These are phyloP conservation scores for Capra hircus DNA, from an alignment of 2,113 vertebrate genomes.

Conservation along the genomic window DNA sequence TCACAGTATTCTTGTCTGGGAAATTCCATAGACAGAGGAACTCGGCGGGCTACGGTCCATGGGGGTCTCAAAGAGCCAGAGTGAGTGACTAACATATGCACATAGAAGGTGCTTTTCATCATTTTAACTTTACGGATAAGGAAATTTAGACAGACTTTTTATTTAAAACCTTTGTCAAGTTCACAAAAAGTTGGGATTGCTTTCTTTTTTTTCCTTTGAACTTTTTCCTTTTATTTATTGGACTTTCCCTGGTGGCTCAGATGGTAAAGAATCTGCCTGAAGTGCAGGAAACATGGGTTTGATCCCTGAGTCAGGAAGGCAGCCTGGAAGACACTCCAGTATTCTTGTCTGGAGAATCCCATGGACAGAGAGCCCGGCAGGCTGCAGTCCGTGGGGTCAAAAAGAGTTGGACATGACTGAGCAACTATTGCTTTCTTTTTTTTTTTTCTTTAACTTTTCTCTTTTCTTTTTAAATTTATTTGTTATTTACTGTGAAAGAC, in stretches of 20 bases:
- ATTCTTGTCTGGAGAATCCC: not conserved
- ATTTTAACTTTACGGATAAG: conserved; percentile 10
- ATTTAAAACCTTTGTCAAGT: not conserved
- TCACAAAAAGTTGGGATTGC: not conserved
- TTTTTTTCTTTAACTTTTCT: not conserved
- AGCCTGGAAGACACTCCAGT: not conserved
- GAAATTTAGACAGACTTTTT: not conserved
- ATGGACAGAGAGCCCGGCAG: not conserved
- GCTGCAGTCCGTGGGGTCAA: not conserved
- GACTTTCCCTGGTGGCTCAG: not conserved
- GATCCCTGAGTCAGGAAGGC: not conserved
- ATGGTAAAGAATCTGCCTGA: not conserved
- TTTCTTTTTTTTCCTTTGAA: not conserved
- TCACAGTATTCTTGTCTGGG: not conserved
- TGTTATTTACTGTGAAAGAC: not conserved
- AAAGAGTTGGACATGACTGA: not conserved
- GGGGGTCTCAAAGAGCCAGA: not conserved
- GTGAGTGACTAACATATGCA: not conserved
- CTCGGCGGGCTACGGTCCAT: not conserved
- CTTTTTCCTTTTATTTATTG: not conserved
- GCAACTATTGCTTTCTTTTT: not conserved
- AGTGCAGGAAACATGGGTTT: not conserved
- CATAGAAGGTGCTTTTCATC: not conserved
- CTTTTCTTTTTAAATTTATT: not conserved
- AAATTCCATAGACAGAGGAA: not conserved